Conservation (phyloP, 2,113 vertebrate species). For the Tupaia chinensis region DNA sequence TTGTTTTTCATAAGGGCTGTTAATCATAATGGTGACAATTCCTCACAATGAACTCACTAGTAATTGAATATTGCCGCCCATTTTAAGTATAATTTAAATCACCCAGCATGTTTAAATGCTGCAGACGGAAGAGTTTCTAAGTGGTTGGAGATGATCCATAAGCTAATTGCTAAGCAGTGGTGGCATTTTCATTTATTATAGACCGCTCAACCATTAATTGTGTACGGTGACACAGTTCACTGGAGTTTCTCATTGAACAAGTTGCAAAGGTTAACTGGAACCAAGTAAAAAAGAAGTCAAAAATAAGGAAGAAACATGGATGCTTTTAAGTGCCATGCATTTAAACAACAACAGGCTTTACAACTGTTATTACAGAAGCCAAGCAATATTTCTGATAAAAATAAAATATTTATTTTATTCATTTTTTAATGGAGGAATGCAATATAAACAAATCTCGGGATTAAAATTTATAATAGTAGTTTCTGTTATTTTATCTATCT, state of each 20-base stretch:
- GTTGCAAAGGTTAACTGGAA: slow-evolving; percentile 82
- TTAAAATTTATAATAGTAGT: neutral
- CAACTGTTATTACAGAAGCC: neutral
- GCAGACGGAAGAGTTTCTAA: slow-evolving; percentile 74
- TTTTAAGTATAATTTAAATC: slow-evolving; percentile 84
- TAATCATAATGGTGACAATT: slow-evolving; percentile 87
- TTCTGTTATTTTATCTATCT: neutral
- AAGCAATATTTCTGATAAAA: neutral
- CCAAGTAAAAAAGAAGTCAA: slow-evolving; percentile 62
- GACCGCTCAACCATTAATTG: slow-evolving; percentile 81
- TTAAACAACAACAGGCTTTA: neutral
- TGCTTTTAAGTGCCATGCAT: neutral
- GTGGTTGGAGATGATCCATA: slow-evolving; percentile 84
- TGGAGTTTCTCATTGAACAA: slow-evolving; percentile 83
- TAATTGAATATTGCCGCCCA: slow-evolving; percentile 85
- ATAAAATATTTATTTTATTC: neutral
- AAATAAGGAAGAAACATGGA: slow-evolving; percentile 12
- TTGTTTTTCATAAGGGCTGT: slow-evolving; percentile 86
- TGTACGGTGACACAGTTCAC: slow-evolving; percentile 79
- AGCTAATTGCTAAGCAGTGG: slow-evolving; percentile 83
- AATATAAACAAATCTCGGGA: neutral
- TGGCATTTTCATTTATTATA: slow-evolving; percentile 86
- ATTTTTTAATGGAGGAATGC: neutral
- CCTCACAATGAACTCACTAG: slow-evolving; percentile 72
- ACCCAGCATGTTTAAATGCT: slow-evolving; percentile 80